Evolutionary conservation across 2,888 invertebrate species (phyloP), one percentile per base, ranked within the genome.

Genomic region (Campoletis raptor): DNA sequence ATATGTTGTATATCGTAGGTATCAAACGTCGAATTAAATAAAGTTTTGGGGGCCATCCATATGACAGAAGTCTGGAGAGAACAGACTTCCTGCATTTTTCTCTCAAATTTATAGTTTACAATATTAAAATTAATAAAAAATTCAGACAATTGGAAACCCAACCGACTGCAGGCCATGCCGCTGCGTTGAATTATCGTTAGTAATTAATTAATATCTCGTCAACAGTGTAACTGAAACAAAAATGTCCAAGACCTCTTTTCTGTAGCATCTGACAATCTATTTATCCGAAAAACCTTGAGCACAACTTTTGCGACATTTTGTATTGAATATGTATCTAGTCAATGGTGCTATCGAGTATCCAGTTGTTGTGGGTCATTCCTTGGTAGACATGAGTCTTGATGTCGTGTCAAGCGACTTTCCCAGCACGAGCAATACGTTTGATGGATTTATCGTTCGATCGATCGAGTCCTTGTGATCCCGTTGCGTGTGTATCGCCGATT

Each of bases 371-470:
- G 70, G 64, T 74, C 80, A 64, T 77, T 52, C 42, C 40, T 45
- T 67, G 30, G 36, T 15, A 42, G 52, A 74, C 85, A n/a, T n/a
- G n/a, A 72, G 78, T 21, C 61, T 21, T 30, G 74, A 45, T 76
- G 64, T 70, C 70, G 81, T 76, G 74, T 79, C 72, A 64, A 72
- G 78, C 72, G 45, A 37, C 79, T 52, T 57, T 15, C 83, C 18
- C 73, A 73, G 74, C 84, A 74, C 79, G 79, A 74, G 84, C 30
- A 77, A 69, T 42, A 42, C 57, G 64, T 77, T 78, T 85, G 85
- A 85, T 85, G 78, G 85, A 85, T 85, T 85, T 85, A 85, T 85
- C 81, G 81, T 15, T 57, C 57, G 81, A 85, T 85, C 85, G 78
- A 67, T 21, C 66, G 45, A n/a, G 64, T 48, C 64, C 52, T 57